phyloP scores from a whole-genome alignment of 2,797 vertebrate genomes.

The Eulemur albifrons region DNA sequence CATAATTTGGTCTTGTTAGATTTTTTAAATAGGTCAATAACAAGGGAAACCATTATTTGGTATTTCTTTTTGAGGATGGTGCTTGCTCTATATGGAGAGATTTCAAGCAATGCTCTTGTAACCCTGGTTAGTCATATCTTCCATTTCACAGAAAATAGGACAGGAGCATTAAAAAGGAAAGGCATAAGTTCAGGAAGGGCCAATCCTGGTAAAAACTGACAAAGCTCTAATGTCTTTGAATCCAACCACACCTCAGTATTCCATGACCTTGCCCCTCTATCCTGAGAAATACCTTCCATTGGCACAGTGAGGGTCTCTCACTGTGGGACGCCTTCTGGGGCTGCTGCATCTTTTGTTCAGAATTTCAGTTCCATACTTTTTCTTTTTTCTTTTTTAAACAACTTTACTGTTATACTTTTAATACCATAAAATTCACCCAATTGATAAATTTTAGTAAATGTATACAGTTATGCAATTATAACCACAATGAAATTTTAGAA shows the following conservation, averaged over 20 bases:
- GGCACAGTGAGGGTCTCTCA: background rate
- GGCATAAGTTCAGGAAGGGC: background rate
- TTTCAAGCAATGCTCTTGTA: background rate
- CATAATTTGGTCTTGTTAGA: background rate
- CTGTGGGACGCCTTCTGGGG: too few species aligned
- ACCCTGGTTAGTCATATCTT: background rate
- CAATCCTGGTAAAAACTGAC: background rate
- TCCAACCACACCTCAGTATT: background rate
- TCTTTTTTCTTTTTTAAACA: background rate
- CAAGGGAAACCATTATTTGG: background rate
- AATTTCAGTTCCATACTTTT: background rate
- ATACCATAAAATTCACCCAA: background rate
- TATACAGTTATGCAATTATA: background rate
- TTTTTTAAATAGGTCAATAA: background rate
- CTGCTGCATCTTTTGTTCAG: background rate
- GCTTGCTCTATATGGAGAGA: background rate
- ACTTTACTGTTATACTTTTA: background rate
- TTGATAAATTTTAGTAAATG: background rate
- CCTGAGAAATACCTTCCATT: background rate
- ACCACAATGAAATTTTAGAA: background rate
- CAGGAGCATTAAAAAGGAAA: background rate
- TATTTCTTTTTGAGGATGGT: background rate
- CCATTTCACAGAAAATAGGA: constrained; percentile 11
- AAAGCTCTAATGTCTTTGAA: background rate
- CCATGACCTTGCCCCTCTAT: background rate